Conservation (phyloP, 2,113 vertebrate genomes). For the Podarcis cretensis region DNA sequence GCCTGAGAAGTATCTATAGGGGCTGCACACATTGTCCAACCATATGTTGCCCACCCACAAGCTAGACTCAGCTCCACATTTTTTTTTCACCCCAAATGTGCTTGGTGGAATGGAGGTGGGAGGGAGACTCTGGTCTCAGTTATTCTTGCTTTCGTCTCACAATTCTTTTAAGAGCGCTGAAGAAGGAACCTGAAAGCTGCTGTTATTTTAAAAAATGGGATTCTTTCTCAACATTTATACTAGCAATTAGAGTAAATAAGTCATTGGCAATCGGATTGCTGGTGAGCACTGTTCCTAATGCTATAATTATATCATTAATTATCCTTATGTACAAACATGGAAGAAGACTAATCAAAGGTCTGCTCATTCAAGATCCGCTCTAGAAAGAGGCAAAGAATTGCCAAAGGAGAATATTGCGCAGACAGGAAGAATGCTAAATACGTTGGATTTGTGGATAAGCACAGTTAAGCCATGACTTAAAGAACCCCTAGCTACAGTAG, state of each 20-base stretch:
- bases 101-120: not conserved
- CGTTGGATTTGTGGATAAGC: not conserved
- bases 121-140: not conserved
- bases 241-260: not conserved
- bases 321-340: not conserved
- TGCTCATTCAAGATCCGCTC: slow-evolving; percentile 18
- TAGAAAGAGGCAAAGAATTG: slow-evolving; percentile 13
- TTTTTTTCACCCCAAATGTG: not conserved
- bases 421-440: not conserved
- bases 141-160: not conserved
- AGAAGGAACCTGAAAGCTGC: not conserved
- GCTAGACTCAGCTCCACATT: not conserved
- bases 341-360: slow-evolving; percentile 27
- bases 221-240: not conserved
- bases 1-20: not conserved
- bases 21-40: not conserved
- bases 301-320: slow-evolving; percentile 35
- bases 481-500: not conserved
- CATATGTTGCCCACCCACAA: not conserved
- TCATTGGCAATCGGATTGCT: not conserved
- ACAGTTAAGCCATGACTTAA: not conserved
- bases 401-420: not conserved
- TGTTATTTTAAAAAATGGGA: not conserved
- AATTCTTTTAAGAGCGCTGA: not conserved
- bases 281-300: not conserved